Evolutionary conservation across 2,888 invertebrate genomes (phyloP).

Genomic region (Melipona beecheii): DNA sequence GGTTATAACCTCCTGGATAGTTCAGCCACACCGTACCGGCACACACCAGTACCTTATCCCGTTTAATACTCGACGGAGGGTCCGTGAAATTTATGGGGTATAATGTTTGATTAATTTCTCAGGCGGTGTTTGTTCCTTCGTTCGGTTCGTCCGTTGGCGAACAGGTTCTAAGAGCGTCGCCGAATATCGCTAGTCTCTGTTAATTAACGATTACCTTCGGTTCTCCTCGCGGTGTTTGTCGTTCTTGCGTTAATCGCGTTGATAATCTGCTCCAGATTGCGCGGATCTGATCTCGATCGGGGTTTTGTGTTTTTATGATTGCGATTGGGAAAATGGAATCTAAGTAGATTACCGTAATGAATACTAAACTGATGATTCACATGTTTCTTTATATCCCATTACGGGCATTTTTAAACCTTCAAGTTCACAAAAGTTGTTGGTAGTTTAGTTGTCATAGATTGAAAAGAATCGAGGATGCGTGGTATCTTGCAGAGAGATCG

Average conservation of each 20-base stretch:
- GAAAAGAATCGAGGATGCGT: background rate
- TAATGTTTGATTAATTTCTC: conserved; percentile 36
- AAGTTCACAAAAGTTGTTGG: too few species aligned
- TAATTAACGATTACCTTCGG: conserved; percentile 6
- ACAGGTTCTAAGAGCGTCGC: background rate
- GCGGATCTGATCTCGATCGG: background rate
- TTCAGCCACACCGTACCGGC: background rate
- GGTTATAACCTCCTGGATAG: conserved; percentile 20
- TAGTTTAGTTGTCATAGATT: background rate
- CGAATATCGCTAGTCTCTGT: conserved; percentile 1
- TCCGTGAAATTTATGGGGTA: conserved; percentile 31
- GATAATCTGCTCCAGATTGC: conserved; percentile 16
- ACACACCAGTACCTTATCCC: background rate
- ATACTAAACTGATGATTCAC: too few species aligned
- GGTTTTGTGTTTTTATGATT: too few species aligned
- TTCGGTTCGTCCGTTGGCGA: background rate
- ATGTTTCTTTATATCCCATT: too few species aligned
- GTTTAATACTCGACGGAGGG: conserved; percentile 40
- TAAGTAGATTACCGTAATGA: too few species aligned
- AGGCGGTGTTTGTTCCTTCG: background rate
- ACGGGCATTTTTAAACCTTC: too few species aligned
- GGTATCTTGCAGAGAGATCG: background rate
- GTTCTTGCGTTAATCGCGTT: conserved; percentile 9
- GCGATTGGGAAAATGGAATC: too few species aligned
- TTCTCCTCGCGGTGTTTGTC: background rate